Percentiles rank a stretch among this genome's conserved stretches.
These are phyloP conservation scores for Branchipolynoe longqiensis DNA, from an alignment of 2,888 invertebrate genomes.

Conservation along the genomic window DNA sequence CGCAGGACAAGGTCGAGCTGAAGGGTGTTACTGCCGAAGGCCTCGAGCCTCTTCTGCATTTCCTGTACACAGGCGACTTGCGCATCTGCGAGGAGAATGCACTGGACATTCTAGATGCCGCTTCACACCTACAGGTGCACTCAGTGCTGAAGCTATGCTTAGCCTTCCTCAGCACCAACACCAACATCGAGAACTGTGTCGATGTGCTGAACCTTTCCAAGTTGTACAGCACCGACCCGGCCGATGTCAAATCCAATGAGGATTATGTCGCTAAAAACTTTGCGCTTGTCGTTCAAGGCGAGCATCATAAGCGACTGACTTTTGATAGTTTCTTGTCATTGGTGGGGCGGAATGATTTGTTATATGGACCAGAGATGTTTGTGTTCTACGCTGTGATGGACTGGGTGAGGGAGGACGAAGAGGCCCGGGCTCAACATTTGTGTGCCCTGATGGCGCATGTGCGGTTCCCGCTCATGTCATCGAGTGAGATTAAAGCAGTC, in stretches of 20 bases:
- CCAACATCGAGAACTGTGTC: slow-evolving; percentile 76
- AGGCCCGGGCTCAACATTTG: slow-evolving; percentile 37
- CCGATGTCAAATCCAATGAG: background rate
- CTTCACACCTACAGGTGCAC: slow-evolving; percentile 76
- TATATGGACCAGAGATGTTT: slow-evolving; percentile 73
- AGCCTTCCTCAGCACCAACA: slow-evolving; percentile 75
- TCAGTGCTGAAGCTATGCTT: slow-evolving; percentile 77
- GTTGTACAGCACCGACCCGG: slow-evolving; percentile 43
- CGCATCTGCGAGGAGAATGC: slow-evolving; percentile 74
- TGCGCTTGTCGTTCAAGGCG: slow-evolving; percentile 25
- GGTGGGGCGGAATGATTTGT: slow-evolving; percentile 63
- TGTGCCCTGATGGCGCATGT: slow-evolving; percentile 71
- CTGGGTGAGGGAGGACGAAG: slow-evolving; percentile 70
- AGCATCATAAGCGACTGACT: slow-evolving; percentile 33
- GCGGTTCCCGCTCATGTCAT: slow-evolving; percentile 76
- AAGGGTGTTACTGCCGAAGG: slow-evolving; percentile 74
- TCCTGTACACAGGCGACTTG: slow-evolving; percentile 78
- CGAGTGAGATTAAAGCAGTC: slow-evolving; percentile 71
- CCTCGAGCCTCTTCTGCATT: slow-evolving; percentile 72
- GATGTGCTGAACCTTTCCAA: slow-evolving; percentile 45
- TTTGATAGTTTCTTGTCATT: slow-evolving; percentile 1
- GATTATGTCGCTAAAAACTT: slow-evolving; percentile 27
- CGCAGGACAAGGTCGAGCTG: slow-evolving; percentile 76
- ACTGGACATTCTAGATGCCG: slow-evolving; percentile 77
- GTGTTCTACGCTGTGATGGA: slow-evolving; percentile 73